Evolutionary conservation across 2,797 vertebrate species (phyloP).

Genomic region (Manis javanica): DNA sequence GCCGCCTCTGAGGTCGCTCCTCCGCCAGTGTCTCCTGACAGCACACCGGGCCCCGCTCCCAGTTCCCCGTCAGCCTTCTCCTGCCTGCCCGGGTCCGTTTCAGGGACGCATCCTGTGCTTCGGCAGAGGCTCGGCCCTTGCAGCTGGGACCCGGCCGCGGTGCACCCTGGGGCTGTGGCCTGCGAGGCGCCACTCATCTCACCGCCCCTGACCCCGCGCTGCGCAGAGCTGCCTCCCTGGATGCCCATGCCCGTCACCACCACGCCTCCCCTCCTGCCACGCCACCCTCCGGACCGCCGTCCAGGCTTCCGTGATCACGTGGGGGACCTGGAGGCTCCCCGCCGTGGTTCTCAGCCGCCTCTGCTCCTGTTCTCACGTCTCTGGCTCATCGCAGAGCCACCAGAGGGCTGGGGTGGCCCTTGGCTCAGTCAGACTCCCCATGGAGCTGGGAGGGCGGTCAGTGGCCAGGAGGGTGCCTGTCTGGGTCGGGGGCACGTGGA

Average conservation of each 20-base stretch:
- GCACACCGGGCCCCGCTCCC: no score
- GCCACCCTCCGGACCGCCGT: fast-evolving
- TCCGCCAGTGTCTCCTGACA: no score
- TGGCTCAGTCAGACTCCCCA: no score
- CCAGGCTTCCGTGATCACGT: fast-evolving
- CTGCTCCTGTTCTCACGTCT: not conserved
- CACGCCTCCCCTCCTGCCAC: not conserved
- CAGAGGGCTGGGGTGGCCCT: no score
- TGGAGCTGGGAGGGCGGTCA: not conserved
- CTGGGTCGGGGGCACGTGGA: not conserved
- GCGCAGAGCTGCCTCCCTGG: no score
- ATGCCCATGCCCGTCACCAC: not conserved
- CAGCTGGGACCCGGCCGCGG: not conserved
- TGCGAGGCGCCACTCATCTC: not conserved
- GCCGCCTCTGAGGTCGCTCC: no score
- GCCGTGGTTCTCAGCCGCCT: not conserved
- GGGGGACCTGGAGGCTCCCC: not conserved
- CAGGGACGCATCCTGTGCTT: not conserved
- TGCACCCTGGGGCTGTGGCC: not conserved
- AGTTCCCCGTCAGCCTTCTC: no score
- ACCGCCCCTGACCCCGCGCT: not conserved
- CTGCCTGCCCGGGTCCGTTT: not conserved
- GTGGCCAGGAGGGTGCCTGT: fast-evolving
- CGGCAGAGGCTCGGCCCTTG: fast-evolving
- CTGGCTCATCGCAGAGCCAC: not conserved